Evolutionary conservation across 2,113 vertebrate species (phyloP), one percentile per base, ranked within the genome.

Genomic region (Vimba vimba): DNA sequence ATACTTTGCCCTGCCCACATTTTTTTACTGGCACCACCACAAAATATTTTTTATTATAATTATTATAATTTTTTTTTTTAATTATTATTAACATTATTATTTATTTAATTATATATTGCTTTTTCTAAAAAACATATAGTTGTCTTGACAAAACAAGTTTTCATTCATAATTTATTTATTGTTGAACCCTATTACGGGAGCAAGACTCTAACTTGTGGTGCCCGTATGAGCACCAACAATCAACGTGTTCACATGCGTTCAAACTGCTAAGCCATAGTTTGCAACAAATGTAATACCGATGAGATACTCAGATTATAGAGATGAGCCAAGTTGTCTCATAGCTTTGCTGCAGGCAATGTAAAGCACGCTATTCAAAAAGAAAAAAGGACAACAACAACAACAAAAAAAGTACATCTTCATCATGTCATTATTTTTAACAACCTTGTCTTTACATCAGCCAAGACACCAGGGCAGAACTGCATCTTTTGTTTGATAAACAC

Each of bases 401-500:
- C 27, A 33, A 43, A 4, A 21, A 59, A 64, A 15, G 17, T 15
- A 17, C 76, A 86, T 57, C 27, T 82, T 60, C 25, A 27, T 86
- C 76, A 85, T 84, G 60, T 85, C 71, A 17, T 17, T 82, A 78
- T 82, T 73, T 89, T 79, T 79, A 87, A 77, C 55, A 82, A 73
- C 43, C 81, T 60, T 71, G 82, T 85, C 88, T 89, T 85, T 86
- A 76, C 69, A 77, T 66, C 60, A 23, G 74, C 82, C 82, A 84
- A 87, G 84, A 89, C 88, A 89, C 82, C 62, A 77, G 47, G 68
- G 47, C 52, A 86, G 52, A 59, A 59, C 71, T 47, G 81, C 21
- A 64, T 85, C 83, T 80, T 84, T 79, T 90, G 88, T 90, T 90
- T 88, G 82, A 88, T 90, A 89, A 91, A 88, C 85, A 90, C 60